Percentiles rank a stretch among this genome's conserved stretches.
These are phyloP conservation scores for Oncorhynchus keta DNA, from an alignment of 2,113 vertebrate species.

Conservation along the genomic window DNA sequence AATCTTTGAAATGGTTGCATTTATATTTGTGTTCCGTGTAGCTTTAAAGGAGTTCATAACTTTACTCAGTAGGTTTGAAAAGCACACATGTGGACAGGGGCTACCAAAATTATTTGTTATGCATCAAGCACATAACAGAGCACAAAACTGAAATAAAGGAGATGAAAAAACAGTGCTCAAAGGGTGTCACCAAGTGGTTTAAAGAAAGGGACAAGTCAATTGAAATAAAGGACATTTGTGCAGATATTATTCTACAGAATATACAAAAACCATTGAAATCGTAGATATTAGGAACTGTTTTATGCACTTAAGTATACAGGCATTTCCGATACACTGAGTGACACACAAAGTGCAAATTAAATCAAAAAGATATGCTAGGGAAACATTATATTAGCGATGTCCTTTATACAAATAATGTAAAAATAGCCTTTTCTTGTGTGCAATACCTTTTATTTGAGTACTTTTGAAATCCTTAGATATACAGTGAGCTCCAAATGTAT, in stretches of 20 bases:
- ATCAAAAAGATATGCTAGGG: neutral
- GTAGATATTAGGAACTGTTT: neutral
- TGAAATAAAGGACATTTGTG: too few relatives aligned
- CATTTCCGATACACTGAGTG: neutral
- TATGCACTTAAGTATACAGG: neutral
- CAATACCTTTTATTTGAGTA: neutral
- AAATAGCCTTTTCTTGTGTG: too few relatives aligned
- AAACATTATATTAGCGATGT: neutral
- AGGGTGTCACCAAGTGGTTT: too few relatives aligned
- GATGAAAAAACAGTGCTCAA: too few relatives aligned
- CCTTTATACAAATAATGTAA: too few relatives aligned
- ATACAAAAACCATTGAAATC: neutral
- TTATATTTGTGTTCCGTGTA: too few relatives aligned
- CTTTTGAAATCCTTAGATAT: neutral
- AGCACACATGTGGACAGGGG: too few relatives aligned
- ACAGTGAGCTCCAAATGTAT: neutral
- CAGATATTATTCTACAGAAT: neutral
- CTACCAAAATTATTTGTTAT: too few relatives aligned
- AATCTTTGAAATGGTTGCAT: too few relatives aligned
- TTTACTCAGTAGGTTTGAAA: neutral
- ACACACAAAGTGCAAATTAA: neutral
- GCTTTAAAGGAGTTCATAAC: neutral
- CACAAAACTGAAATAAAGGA: too few relatives aligned
- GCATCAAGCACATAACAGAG: too few relatives aligned
- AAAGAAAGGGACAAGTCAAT: too few relatives aligned